Conservation (phyloP, 2,797 vertebrate genomes). For the Smutsia gigantea region DNA sequence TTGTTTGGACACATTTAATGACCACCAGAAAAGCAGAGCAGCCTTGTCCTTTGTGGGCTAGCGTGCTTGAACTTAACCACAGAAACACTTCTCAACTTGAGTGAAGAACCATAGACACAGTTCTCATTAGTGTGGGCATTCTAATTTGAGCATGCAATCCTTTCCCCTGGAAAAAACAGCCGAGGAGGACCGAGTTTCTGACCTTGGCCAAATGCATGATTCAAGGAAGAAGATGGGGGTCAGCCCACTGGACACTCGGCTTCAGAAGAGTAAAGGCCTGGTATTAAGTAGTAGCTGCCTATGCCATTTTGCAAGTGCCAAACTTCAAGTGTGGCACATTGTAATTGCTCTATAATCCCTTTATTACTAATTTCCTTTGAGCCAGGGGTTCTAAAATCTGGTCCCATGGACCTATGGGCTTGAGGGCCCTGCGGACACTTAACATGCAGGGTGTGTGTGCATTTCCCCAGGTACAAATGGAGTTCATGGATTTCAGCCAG, state of each 20-base stretch:
- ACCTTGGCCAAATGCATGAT: background rate
- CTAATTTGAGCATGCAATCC: background rate
- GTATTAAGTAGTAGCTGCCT: fast-evolving
- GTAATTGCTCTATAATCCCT: background rate
- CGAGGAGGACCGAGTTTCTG: background rate
- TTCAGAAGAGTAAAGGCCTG: background rate
- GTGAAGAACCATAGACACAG: background rate
- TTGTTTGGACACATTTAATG: background rate
- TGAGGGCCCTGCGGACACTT: background rate
- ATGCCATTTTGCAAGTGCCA: no score
- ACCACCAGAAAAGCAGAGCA: background rate
- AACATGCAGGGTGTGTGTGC: background rate
- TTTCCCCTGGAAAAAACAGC: background rate
- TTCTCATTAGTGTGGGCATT: background rate
- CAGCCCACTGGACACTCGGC: background rate
- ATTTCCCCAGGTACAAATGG: background rate
- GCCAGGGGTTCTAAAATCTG: background rate
- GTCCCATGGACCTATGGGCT: no score
- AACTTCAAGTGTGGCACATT: background rate
- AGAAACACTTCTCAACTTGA: background rate
- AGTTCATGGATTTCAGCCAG: background rate
- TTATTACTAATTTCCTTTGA: background rate
- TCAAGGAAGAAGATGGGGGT: background rate
- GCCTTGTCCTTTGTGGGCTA: background rate
- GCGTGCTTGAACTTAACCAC: background rate